These are phyloP conservation scores for Orycteropus afer DNA, from an alignment of 2,113 vertebrate genomes.

Conservation along the genomic window DNA sequence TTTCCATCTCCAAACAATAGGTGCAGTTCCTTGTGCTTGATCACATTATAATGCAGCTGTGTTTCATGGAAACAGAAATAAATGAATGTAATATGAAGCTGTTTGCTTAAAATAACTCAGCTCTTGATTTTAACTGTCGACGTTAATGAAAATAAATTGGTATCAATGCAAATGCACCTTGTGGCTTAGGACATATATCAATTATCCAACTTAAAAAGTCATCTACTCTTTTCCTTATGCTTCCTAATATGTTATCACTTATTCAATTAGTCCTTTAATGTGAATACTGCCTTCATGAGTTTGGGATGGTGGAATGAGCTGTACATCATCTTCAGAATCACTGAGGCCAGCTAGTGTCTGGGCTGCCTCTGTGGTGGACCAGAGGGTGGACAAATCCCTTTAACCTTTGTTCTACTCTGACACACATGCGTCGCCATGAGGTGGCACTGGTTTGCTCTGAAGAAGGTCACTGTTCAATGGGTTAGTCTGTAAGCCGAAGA, in stretches of 20 bases:
- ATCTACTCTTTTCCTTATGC: background rate
- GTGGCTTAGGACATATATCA: conserved; percentile 9
- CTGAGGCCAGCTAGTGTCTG: background rate
- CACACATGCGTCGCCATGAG: background rate
- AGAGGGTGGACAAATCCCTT: background rate
- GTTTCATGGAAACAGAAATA: conserved; percentile 66
- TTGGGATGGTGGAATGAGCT: background rate
- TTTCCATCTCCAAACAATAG: conserved; percentile 34
- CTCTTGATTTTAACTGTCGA: conserved; percentile 70
- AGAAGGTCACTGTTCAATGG: too few relatives aligned
- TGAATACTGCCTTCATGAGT: background rate
- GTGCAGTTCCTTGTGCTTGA: conserved; percentile 29
- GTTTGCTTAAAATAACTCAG: conserved; percentile 73
- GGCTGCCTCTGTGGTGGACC: background rate
- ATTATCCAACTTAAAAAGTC: conserved; percentile 3
- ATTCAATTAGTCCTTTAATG: background rate
- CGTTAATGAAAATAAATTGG: conserved; percentile 65
- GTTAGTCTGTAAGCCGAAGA: background rate
- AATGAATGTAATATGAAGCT: conserved; percentile 60
- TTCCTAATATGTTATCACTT: background rate
- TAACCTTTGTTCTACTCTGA: background rate
- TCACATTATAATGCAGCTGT: conserved; percentile 52
- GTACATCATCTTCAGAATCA: background rate
- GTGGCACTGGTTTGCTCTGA: too few relatives aligned
- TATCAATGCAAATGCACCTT: conserved; percentile 39